Base-by-base conservation (phyloP, 2,113 vertebrate genomes). In the Tangachromis dhanisi region DNA sequence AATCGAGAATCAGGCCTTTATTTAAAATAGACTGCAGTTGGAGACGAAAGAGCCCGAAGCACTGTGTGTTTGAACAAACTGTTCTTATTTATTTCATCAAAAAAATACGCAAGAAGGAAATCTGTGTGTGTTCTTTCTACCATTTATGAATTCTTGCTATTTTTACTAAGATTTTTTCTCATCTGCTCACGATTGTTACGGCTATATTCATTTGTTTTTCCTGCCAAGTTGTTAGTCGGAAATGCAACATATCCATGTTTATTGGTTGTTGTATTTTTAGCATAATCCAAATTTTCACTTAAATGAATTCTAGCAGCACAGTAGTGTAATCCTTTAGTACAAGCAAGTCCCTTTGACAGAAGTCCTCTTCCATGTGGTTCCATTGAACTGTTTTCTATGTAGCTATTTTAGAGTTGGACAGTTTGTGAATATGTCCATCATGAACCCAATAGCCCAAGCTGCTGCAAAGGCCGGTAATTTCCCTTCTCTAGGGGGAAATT, bases 401-500 rank as follows among this genome's bases (percentile, higher is more conserved):
- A n/a, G 57, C 40, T 35, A 10, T 83, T 55, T n/a, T 6, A 13
- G 17, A 78, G 79, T 87, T 68, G 57, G 53, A 11, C 13, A 6
- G 40, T 21, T 55, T 61, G 24, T 83, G 51, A 86, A 63, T 81
- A 45, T 45, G 26, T 86, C 54, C 49, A 73, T 90, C 24, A 7
- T 73, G 66, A 85, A 83, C 35, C 66, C 17, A 79, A 54, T 61
- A 26, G 54, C 54, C 66, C 4, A 24, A 63, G 81, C 87, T 68
- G 53, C 66, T 47, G 38, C 80, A 83, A 21, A 84, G 40, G 24
- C 81, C 42, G 17, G 84, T 88, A 83, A 86, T 90, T 78, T 93
- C 82, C 66, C 66, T 53, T 57, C 16, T 88, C 81, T 90, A 42
- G 14, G 71, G 83, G 76, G 71, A 85, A 83, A 90, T 83, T 92